Evolutionary conservation across 2,113 vertebrate genomes (phyloP), one percentile per base, ranked within the genome.

Genomic region (Epinephelus fuscoguttatus): DNA sequence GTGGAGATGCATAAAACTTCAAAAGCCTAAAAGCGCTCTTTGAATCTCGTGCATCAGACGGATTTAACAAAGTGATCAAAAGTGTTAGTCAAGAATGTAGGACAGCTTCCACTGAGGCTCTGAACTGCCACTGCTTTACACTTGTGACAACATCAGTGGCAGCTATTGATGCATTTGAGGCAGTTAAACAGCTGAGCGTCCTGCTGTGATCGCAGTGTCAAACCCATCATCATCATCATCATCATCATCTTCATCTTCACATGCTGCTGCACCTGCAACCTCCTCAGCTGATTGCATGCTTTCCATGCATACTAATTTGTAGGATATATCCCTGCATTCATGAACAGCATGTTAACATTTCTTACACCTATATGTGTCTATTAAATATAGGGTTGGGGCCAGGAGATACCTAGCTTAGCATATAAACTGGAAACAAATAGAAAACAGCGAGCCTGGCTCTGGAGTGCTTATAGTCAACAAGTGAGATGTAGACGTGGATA

Each of bases 31-130:
- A 79, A 75, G 47, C 37, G 2, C 45, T 33, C n/a, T 52, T 87
- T 85, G 80, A 59, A 85, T 87, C 67, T 68, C 23, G 50, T 45
- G 56, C 56, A 67, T 70, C 42, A 25, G 47, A 64, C n/a, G 5
- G 49, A 59, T 75, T 78, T 66, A n/a, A 70, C 9, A 61, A 23
- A 18, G 18, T 40, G 76, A 70, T 55, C 50, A 70, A 55, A 37
- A 53, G 45, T 56, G 59, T 59, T 75, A 19, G 27, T 84, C 37
- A 75, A 61, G 53, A 77, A 80, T 68, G 61, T 68, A 30, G 64
- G 71, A 72, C 61, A 23, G 27, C 67, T 70, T 86, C 50, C 21
- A 42, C 23, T 17, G 53, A 49, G 25, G 37, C 47, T 63, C 33
- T 30, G 25, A 47, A 45, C 4, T 52, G 71, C 73, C 25, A 40